Evolutionary conservation across 53 echinoderm and acorn worm species (phyloP).

Genomic region (Hippasteria phrygiana): DNA sequence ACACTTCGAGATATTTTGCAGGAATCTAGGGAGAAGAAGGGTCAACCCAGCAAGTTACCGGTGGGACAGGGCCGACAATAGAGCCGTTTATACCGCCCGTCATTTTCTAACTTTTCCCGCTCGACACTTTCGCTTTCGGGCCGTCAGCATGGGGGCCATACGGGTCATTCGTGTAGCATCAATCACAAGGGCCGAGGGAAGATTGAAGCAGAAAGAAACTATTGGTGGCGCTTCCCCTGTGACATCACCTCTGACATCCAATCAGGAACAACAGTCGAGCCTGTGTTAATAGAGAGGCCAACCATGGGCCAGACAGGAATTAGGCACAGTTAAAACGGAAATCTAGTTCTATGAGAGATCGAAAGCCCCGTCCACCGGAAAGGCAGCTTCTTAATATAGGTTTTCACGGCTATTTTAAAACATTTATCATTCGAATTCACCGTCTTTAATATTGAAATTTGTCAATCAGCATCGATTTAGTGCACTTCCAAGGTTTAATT

Average conservation of each 20-base stretch:
- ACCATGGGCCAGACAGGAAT: too few relatives aligned
- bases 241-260: neutral
- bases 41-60: neutral
- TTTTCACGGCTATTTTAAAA: too few relatives aligned
- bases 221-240: conserved; percentile 20
- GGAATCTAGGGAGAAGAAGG: neutral
- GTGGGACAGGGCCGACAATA: neutral
- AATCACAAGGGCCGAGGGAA: neutral
- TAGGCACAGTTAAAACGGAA: too few relatives aligned
- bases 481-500: too few relatives aligned
- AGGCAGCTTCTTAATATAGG: too few relatives aligned
- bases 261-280: neutral
- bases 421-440: too few relatives aligned
- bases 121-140: conserved; percentile 10
- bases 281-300: neutral
- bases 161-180: neutral
- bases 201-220: neutral
- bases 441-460: too few relatives aligned
- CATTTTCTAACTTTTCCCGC: neutral
- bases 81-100: neutral
- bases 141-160: neutral
- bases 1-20: neutral
- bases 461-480: too few relatives aligned
- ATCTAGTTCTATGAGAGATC: too few relatives aligned
- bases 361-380: too few relatives aligned